Evolutionary conservation across 1,140 invertebrate species (phyloP), one percentile per base, ranked within the genome.

Genomic region (Bradysia coprophila): DNA sequence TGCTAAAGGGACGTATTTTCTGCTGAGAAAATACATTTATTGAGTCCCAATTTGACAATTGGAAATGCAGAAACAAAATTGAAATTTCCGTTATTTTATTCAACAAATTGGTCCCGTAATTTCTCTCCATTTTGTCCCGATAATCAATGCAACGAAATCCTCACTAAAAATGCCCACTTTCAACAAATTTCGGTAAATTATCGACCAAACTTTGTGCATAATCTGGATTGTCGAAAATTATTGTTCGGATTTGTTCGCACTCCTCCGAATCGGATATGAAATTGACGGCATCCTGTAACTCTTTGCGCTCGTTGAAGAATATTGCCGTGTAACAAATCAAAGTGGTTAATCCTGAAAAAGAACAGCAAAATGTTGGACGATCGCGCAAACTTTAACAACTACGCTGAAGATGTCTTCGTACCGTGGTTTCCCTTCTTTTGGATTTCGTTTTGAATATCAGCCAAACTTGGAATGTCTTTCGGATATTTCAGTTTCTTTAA

Each of bases 401-500:
- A n/a, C n/a, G n/a, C n/a, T n/a, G n/a, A n/a, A n/a, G n/a, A n/a
- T n/a, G n/a, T n/a, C n/a, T n/a, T n/a, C n/a, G 34, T 45, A 8
- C 47, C 62, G 10, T 47, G 54, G 0, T 43, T 2, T 0, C 45
- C 53, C 5, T 46, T 52, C 9, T 55, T 47, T 6, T 45, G 41
- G 15, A 65, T 16, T 4, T 24, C 11, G 4, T 43, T 43, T 6
- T 53, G 38, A 4, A 68, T 15, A 3, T 54, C 48, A 0, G 47
- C 45, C 13, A 59, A 18, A 2, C 49, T 65, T 0, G 62, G 63
- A 1, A 63, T 43, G 1, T 28, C 3, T 2, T 53, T 54, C 16
- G 53, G 50, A 41, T 62, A 64, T 0, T 48, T 44, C 0, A 64
- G 19, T 32, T 45, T 47, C 8, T 46, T 34, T 55, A 69, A 57